Conservation (phyloP, 2,888 invertebrate species). For the Parasteatoda lunata region DNA sequence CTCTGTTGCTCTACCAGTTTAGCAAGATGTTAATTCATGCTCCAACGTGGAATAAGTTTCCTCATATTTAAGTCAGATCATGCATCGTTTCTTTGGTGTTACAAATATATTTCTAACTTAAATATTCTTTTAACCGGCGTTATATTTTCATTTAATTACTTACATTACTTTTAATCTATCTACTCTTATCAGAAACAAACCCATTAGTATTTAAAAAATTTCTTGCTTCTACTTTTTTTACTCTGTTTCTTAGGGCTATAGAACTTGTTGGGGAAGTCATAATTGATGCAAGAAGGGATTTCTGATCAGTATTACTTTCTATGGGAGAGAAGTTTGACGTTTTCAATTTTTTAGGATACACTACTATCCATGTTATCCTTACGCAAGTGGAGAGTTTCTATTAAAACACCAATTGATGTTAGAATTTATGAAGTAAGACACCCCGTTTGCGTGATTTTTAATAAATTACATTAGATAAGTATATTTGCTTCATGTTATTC, state of each 20-base stretch:
- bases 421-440: slow-evolving; percentile 45
- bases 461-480: no score
- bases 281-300: slow-evolving; percentile 24
- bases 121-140: no score
- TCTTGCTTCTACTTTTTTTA: background rate
- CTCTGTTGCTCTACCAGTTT: no score
- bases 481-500: no score
- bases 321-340: background rate
- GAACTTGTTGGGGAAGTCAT: slow-evolving; percentile 51
- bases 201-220: background rate
- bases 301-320: slow-evolving; percentile 44
- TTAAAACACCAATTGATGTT: slow-evolving; percentile 13
- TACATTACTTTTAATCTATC: background rate
- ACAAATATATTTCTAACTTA: no score
- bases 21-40: no score
- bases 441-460: background rate
- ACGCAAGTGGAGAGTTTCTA: slow-evolving; percentile 33
- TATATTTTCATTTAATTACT: no score
- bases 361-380: slow-evolving; percentile 40
- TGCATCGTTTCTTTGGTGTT: no score
- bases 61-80: no score
- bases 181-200: background rate
- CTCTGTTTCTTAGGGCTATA: slow-evolving; percentile 50
- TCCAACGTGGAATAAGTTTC: no score
- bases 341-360: background rate